Percentiles rank a stretch among this genome's conserved stretches.
phyloP scores from a whole-genome alignment of 1,140 invertebrate genomes.

The Octopus bimaculoides region DNA sequence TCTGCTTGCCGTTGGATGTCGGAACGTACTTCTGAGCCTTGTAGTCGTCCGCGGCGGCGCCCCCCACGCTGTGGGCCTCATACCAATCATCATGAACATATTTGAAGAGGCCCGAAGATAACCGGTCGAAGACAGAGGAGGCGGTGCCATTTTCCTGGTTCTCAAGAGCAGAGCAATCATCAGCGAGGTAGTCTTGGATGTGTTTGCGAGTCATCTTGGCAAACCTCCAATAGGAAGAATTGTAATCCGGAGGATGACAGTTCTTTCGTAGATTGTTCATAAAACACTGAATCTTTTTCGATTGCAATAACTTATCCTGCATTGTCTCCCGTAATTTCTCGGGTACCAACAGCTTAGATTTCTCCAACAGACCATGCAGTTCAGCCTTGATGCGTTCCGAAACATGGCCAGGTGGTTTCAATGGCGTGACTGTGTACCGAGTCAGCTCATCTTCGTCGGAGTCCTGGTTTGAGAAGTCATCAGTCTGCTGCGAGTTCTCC shows the following conservation, averaged over 20 bases:
- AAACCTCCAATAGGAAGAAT: background rate
- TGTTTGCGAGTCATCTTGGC: background rate
- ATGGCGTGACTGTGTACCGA: conserved; percentile 12
- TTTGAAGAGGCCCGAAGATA: background rate
- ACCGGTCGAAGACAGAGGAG: background rate
- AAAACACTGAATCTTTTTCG: conserved; percentile 4
- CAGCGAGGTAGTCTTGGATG: too few relatives aligned
- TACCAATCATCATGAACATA: background rate
- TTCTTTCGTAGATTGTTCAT: conserved; percentile 16
- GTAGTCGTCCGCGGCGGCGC: background rate
- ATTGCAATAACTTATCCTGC: conserved; percentile 27
- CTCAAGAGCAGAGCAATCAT: background rate
- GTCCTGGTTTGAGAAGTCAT: background rate
- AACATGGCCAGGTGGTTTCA: conserved; percentile 21
- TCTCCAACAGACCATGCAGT: conserved; percentile 31
- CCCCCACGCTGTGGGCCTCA: background rate
- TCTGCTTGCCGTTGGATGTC: background rate
- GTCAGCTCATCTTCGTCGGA: background rate
- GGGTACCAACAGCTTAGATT: conserved; percentile 35
- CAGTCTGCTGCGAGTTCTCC: conserved; percentile 19
- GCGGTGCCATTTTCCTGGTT: background rate
- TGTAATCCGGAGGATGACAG: background rate
- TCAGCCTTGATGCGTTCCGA: conserved; percentile 32
- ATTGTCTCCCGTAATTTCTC: conserved; percentile 33
- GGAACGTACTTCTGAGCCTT: background rate